phyloP scores from a whole-genome alignment of 2,888 invertebrate species.

The Clunio marinus region DNA sequence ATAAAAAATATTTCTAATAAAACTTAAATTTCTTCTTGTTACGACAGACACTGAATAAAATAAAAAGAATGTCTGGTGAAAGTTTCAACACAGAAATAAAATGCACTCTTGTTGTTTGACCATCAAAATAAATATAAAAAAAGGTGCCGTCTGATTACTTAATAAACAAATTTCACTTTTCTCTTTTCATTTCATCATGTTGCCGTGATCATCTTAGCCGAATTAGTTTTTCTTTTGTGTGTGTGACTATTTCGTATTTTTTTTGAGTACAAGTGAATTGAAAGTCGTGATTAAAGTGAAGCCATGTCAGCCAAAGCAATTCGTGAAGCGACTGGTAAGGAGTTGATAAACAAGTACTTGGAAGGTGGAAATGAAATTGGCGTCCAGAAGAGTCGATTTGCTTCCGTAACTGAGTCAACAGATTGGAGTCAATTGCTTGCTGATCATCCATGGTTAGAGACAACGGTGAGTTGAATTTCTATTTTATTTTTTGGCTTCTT shows the following conservation, averaged over 20 bases:
- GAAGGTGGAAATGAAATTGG: slow-evolving; percentile 57
- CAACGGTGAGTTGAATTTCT: slow-evolving; percentile 57
- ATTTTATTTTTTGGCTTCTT: neutral
- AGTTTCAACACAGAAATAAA: too few species aligned
- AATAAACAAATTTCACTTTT: slow-evolving; percentile 6
- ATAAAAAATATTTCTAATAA: too few species aligned
- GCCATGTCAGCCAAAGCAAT: slow-evolving; percentile 95
- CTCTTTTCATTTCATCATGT: neutral
- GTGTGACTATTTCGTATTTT: neutral
- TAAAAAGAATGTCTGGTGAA: too few species aligned
- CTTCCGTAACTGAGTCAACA: slow-evolving; percentile 70
- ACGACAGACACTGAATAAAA: too few species aligned
- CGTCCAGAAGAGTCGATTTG: slow-evolving; percentile 74
- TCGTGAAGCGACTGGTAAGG: slow-evolving; percentile 90
- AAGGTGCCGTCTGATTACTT: neutral
- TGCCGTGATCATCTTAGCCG: neutral
- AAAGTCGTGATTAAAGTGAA: slow-evolving; percentile 42
- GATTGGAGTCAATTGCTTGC: slow-evolving; percentile 68
- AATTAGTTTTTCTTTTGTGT: neutral
- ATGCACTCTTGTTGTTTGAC: neutral
- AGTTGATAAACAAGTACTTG: slow-evolving; percentile 80
- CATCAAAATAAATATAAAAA: neutral
- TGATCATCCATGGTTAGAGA: slow-evolving; percentile 81
- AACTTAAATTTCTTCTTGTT: too few species aligned
- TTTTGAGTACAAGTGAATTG: neutral